A percentile compares a stretch with the other conserved stretches of the same genome.
These are phyloP conservation scores for Cephus pygmeus DNA, from an alignment of 2,888 invertebrate species.

Conservation along the genomic window DNA sequence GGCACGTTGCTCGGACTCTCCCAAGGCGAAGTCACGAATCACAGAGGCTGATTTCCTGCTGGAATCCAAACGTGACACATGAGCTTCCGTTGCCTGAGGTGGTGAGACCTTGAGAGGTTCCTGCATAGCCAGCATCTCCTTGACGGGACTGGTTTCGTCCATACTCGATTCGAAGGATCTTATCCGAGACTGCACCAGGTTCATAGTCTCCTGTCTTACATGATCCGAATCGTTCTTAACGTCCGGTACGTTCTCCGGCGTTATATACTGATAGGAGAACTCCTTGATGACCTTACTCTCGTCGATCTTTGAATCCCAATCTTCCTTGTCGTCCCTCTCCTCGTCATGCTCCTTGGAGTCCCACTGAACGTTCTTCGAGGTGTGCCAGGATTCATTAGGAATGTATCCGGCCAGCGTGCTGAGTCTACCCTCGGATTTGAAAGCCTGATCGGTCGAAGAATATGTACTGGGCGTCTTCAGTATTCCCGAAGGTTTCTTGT, in stretches of 20 bases:
- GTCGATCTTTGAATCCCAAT: constrained; percentile 56
- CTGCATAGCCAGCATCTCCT: constrained; percentile 58
- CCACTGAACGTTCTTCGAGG: constrained; percentile 55
- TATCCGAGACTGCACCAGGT: constrained; percentile 56
- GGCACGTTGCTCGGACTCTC: constrained; percentile 25
- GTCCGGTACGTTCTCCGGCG: constrained; percentile 39
- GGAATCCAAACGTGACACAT: constrained; percentile 57
- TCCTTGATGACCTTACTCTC: constrained; percentile 63
- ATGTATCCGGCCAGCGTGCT: constrained; percentile 39
- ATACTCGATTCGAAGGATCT: constrained; percentile 53
- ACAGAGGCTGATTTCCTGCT: constrained; percentile 33
- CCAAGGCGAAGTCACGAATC: constrained; percentile 50
- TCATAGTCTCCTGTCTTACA: constrained; percentile 31
- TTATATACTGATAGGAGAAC: constrained; percentile 64
- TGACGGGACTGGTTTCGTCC: constrained; percentile 41
- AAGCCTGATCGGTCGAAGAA: constrained; percentile 30
- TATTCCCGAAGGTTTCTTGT: constrained; percentile 52
- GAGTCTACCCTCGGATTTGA: constrained; percentile 34
- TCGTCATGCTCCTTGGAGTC: constrained; percentile 32
- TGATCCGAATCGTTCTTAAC: constrained; percentile 38
- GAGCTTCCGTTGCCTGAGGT: constrained; percentile 62
- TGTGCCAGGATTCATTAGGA: constrained; percentile 46
- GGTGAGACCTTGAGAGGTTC: constrained; percentile 64
- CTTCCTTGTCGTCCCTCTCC: constrained; percentile 47
- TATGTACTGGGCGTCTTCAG: constrained; percentile 50